These are phyloP conservation scores for Motacilla alba DNA, from an alignment of 2,113 vertebrate species.

Conservation along the genomic window DNA sequence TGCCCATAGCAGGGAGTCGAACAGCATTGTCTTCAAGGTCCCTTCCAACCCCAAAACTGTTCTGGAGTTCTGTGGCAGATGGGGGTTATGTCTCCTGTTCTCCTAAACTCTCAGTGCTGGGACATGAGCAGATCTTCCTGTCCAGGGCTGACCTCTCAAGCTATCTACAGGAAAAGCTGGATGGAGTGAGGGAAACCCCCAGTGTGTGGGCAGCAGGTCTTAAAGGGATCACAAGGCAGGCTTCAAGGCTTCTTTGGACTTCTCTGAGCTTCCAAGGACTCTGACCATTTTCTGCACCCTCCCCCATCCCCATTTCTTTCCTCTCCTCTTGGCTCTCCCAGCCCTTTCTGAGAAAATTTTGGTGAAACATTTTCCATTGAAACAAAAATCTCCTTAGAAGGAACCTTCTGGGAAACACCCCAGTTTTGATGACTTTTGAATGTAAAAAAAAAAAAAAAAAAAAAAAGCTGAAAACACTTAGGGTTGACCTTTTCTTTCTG, in stretches of 20 bases:
- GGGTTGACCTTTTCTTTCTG: background rate
- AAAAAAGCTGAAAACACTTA: background rate
- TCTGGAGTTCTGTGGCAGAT: background rate
- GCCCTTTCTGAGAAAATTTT: background rate
- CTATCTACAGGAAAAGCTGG: background rate
- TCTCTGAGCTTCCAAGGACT: background rate
- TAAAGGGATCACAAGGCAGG: background rate
- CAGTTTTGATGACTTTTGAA: background rate
- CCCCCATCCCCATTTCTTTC: background rate
- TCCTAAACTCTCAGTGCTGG: background rate
- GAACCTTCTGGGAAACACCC: background rate
- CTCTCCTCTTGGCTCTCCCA: background rate
- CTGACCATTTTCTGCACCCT: background rate
- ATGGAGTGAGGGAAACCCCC: background rate
- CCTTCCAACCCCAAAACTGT: background rate
- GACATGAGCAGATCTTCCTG: background rate
- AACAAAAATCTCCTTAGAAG: background rate
- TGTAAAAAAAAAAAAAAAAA: background rate
- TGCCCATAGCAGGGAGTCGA: background rate
- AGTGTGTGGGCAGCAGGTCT: background rate
- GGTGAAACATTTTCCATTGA: background rate
- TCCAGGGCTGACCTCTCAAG: background rate
- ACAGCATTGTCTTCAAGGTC: background rate
- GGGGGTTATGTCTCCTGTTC: background rate
- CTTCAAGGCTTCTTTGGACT: accelerated